Evolutionary conservation across 2,113 vertebrate species (phyloP), one percentile per base, ranked within the genome.

Genomic region (Marcusenius ussheri): DNA sequence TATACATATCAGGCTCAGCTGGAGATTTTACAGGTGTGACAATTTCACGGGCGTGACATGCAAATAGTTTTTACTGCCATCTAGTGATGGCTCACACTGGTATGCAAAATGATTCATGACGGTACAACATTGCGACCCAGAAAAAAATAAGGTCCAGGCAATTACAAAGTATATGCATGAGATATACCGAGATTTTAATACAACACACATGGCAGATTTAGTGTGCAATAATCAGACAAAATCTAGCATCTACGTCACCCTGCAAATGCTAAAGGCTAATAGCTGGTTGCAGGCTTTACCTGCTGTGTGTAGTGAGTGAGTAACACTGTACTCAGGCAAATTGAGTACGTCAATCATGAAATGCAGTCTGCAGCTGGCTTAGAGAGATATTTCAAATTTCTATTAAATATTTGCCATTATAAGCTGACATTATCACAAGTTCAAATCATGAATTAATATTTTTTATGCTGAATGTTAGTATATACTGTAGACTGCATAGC

Each of bases 31-130:
- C 39, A 24, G 80, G 39, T 83, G 39, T 46, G 24, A 45, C 11
- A 83, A 27, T 86, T 51, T 47, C 31, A 51, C 17, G 15, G 47
- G 9, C 3, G 11, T 47, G 7, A 31, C 46, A 56, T 39, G 31
- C 49, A 87, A 49, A 53, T 53, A 21, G 86, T 53, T 24, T 50
- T 35, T 87, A 87, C 86, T 87, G 86, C 86, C 86, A 87, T 56
- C 86, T 87, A 87, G 49, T 87, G 86, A 31, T 53, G 51, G 35
- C 10, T 35, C 0, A 58, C 17, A 17, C 31, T 80, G 35, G 13
- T 80, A 7, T 42, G 74, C 6, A 80, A 80, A 39, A 80, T 19
- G 13, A 19, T 80, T 17, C 17, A 17, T 80, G 5, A 80, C 1
- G 31, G 74, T 35, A 80, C 1, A 80, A 39, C 74, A 42, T 31